A percentile compares a stretch with the other conserved stretches of the same genome.
These are phyloP conservation scores for Pachymerium ferrugineum DNA, from an alignment of 2,888 invertebrate genomes.

Conservation along the genomic window DNA sequence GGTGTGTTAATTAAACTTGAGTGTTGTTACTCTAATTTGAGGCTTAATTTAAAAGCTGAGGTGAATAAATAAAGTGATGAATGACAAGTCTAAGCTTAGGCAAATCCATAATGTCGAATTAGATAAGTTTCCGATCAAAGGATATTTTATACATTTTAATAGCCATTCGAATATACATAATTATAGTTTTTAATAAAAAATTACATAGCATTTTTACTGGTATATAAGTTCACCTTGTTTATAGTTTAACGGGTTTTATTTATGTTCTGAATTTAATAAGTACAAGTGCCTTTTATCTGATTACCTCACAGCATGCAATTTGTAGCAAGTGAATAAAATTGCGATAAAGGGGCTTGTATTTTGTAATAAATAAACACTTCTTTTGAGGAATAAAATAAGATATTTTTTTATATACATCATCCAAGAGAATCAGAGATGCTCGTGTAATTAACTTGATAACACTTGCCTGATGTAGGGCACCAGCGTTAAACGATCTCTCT, in stretches of 20 bases:
- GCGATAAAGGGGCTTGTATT: background rate
- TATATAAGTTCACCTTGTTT: slow-evolving; percentile 14
- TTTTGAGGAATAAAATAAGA: too few relatives aligned
- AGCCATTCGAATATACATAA: too few relatives aligned
- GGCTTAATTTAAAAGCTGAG: slow-evolving; percentile 14
- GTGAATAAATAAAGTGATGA: slow-evolving; percentile 24
- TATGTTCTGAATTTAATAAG: slow-evolving; percentile 18
- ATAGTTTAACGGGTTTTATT: background rate
- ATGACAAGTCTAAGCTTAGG: slow-evolving; percentile 9
- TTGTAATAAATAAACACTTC: background rate
- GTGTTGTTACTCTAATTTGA: slow-evolving; percentile 25
- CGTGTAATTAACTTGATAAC: too few relatives aligned
- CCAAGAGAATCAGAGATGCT: too few relatives aligned
- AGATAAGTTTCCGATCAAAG: too few relatives aligned
- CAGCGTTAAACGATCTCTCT: too few relatives aligned
- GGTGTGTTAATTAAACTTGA: slow-evolving; percentile 25
- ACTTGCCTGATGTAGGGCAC: too few relatives aligned
- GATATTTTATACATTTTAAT: too few relatives aligned
- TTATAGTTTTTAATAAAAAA: too few relatives aligned
- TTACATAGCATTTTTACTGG: too few relatives aligned
- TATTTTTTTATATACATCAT: too few relatives aligned
- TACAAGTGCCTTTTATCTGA: slow-evolving; percentile 23
- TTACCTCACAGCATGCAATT: slow-evolving; percentile 9
- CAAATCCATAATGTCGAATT: slow-evolving; percentile 22
- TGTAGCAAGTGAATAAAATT: slow-evolving; percentile 6